Evolutionary conservation across 2,797 vertebrate genomes (phyloP), one percentile per base, ranked within the genome.

Genomic region (Sebastes vulpes): DNA sequence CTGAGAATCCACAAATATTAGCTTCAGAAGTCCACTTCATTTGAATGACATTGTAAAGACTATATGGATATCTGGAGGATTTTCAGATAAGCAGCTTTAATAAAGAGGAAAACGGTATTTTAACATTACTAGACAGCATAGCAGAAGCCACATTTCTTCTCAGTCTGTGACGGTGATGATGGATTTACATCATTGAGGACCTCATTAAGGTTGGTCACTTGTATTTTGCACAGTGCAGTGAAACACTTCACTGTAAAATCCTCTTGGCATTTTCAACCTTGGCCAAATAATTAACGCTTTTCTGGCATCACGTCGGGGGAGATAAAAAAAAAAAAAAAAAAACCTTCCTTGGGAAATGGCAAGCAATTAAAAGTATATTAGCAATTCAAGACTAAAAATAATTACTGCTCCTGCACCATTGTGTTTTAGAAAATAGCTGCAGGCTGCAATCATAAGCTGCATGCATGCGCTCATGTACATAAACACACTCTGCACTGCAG

Each of bases 321-420:
- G 89, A 90, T 91, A 16, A 42, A 42, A 38, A 38, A 38, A 14
- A 38, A 12, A 38, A 89, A 89, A 92, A 82, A 53, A 12, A 25
- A 25, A 25, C 59, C 53, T 61, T 90, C 81, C 72, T 77, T 75
- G 83, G 77, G 82, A 93, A 91, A 90, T 86, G 80, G 87, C 88
- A 92, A 90, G 91, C 90, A 93, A 93, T 92, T 95, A 93, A 92
- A 95, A 90, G 88, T 87, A 92, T 92, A 94, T 94, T 94, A 92
- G 84, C 77, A 60, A 84, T 91, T 90, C 91, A 92, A 91, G 88
- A 85, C 88, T 85, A 92, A 90, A 92, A 95, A 92, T 93, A 94
- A 94, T 94, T 92, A 92, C 91, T 87, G 87, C 85, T 91, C 75
- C 87, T 65, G 58, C 75, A 82, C 88, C 87, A 91, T 91, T 93